These are phyloP conservation scores for Tetrapedia diversipes DNA, from an alignment of 2,888 invertebrate species.

Conservation along the genomic window DNA sequence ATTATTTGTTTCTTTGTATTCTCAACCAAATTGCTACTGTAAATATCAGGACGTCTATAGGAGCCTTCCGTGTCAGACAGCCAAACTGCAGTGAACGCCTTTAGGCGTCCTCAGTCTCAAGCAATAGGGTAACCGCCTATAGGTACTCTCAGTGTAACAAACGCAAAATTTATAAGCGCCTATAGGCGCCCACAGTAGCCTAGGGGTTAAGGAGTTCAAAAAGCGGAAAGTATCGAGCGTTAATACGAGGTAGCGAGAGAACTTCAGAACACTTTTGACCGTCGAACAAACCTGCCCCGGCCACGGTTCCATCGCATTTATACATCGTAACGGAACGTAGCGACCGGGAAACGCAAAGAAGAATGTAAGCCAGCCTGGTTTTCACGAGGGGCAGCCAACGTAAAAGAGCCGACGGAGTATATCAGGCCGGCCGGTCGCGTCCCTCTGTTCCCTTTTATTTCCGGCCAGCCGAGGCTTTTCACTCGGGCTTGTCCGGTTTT, in stretches of 20 bases:
- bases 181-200: too few relatives aligned
- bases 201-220: too few relatives aligned
- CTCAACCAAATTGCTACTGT: too few relatives aligned
- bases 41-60: too few relatives aligned
- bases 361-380: neutral
- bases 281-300: constrained; percentile 46
- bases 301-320: constrained; percentile 28
- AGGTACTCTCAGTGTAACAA: too few relatives aligned
- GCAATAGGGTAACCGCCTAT: too few relatives aligned
- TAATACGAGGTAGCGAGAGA: constrained; percentile 58
- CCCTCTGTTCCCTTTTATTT: constrained; percentile 58
- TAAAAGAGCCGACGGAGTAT: constrained; percentile 23
- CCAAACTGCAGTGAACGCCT: too few relatives aligned
- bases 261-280: constrained; percentile 52
- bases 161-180: too few relatives aligned
- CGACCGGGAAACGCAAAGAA: neutral
- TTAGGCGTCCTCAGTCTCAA: too few relatives aligned
- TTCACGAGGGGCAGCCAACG: neutral
- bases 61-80: too few relatives aligned
- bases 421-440: constrained; percentile 30
- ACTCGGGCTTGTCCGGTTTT: constrained; percentile 66
- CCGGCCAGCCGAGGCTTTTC: constrained; percentile 63
- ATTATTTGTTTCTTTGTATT: too few relatives aligned
- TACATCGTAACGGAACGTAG: neutral
- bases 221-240: constrained; percentile 60